A percentile compares a stretch with the other conserved stretches of the same genome.
Evolutionary conservation across 64 coral and sea anemone species (phyloP).

Genomic region (Montipora foliosa): DNA sequence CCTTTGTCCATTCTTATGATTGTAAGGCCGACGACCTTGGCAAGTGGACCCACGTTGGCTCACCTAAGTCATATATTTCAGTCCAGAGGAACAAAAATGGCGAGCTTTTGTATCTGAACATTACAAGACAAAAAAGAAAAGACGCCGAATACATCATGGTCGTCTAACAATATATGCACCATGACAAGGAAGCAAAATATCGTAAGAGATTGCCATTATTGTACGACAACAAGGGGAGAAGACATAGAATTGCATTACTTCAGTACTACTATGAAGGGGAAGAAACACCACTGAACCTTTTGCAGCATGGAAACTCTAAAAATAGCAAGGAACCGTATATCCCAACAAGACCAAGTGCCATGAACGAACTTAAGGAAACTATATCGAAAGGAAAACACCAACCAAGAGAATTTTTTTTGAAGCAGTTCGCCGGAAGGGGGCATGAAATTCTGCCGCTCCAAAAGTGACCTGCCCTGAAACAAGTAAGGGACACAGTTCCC

Average conservation of each 20-base stretch:
- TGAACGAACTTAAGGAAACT: slow-evolving; percentile 24
- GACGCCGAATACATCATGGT: slow-evolving; percentile 49
- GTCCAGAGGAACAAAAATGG: too few relatives aligned
- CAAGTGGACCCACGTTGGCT: slow-evolving; percentile 33
- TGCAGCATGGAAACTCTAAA: slow-evolving; percentile 56
- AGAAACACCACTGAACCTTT: slow-evolving; percentile 9
- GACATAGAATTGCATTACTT: slow-evolving; percentile 31
- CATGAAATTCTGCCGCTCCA: slow-evolving; percentile 21
- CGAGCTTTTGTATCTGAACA: slow-evolving; percentile 6
- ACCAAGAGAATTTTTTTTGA: slow-evolving; percentile 51
- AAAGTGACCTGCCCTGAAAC: slow-evolving; percentile 31
- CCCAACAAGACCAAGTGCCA: slow-evolving; percentile 13
- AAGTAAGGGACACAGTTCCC: slow-evolving; percentile 19
- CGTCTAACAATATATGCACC: slow-evolving; percentile 32
- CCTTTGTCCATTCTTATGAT: slow-evolving; percentile 31
- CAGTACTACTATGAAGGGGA: slow-evolving; percentile 58
- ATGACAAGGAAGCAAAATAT: slow-evolving; percentile 48
- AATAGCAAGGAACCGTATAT: slow-evolving; percentile 48
- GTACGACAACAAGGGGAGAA: slow-evolving; percentile 12
- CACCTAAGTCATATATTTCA: background rate
- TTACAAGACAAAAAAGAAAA: slow-evolving; percentile 7
- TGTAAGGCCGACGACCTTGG: slow-evolving; percentile 48
- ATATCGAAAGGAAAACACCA: background rate
- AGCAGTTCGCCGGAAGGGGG: slow-evolving; percentile 28
- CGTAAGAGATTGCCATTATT: slow-evolving; percentile 27